A percentile compares a stretch with the other conserved stretches of the same genome.
These are phyloP conservation scores for Julus scanicus DNA, from an alignment of 2,888 invertebrate genomes.

Conservation along the genomic window DNA sequence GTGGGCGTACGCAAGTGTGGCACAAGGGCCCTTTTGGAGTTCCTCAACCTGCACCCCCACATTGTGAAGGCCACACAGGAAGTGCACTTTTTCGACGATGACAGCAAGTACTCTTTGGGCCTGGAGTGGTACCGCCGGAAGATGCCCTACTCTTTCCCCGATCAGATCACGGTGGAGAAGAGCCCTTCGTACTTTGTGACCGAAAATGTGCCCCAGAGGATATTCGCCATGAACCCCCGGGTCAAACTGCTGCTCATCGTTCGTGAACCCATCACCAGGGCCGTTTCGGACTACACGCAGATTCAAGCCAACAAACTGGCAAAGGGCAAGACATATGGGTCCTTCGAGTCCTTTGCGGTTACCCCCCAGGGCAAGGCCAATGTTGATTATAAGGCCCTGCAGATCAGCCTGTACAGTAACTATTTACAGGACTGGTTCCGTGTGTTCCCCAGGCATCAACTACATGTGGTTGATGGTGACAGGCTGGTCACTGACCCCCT, in stretches of 20 bases:
- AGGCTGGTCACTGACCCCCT: conserved; percentile 89
- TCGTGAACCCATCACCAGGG: conserved; percentile 93
- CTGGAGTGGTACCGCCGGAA: conserved; percentile 94
- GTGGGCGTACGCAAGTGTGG: conserved; percentile 97
- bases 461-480: conserved; percentile 95
- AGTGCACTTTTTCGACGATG: conserved; percentile 77
- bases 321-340: conserved; percentile 72
- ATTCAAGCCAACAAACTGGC: conserved; percentile 73
- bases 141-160: conserved; percentile 92
- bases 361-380: conserved; percentile 65
- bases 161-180: conserved; percentile 96
- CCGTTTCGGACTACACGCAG: conserved; percentile 97
- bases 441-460: conserved; percentile 89
- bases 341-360: conserved; percentile 67
- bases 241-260: conserved; percentile 92
- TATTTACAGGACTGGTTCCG: conserved; percentile 92
- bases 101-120: conserved; percentile 84
- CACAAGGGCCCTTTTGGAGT: conserved; percentile 90
- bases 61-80: conserved; percentile 69
- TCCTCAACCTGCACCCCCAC: conserved; percentile 88
- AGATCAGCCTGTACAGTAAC: conserved; percentile 86
- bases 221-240: conserved; percentile 92
- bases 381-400: conserved; percentile 67
- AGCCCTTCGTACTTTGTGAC: conserved; percentile 98
- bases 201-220: conserved; percentile 92